Percentiles rank a stretch among this genome's conserved stretches.
phyloP scores from a whole-genome alignment of 2,888 invertebrate species.

The Ornithoptera alexandrae region DNA sequence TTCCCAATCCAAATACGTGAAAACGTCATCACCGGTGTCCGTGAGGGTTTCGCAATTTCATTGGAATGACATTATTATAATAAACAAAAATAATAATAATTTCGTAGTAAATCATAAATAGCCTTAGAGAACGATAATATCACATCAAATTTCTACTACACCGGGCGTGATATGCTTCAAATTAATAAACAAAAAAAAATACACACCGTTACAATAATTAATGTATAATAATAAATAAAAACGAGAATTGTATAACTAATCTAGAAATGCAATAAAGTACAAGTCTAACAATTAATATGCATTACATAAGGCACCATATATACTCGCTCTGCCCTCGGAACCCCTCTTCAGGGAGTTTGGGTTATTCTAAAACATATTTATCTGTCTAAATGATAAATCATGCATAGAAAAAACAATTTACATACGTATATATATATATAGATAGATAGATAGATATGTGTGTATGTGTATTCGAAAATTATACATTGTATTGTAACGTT shows the following conservation, averaged over 20 bases:
- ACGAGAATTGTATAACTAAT: constrained; percentile 70
- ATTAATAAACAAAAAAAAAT: constrained; percentile 64
- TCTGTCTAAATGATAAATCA: constrained; percentile 66
- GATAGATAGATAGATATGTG: no score
- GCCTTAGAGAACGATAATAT: constrained; percentile 74
- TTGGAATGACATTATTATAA: constrained; percentile 59
- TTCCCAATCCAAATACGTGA: constrained; percentile 41
- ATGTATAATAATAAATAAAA: constrained; percentile 76
- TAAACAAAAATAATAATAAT: constrained; percentile 47
- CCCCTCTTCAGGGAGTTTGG: constrained; percentile 37
- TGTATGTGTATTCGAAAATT: constrained; percentile 43
- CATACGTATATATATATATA: no score
- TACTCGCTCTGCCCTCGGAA: constrained; percentile 46
- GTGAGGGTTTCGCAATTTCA: constrained; percentile 37
- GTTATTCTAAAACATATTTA: constrained; percentile 70
- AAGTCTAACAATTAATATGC: constrained; percentile 68
- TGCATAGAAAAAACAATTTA: constrained; percentile 54
- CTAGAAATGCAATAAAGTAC: constrained; percentile 76
- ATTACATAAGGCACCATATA: constrained; percentile 69
- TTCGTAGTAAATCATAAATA: constrained; percentile 53
- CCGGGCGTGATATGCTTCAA: constrained; percentile 60
- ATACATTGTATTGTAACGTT: constrained; percentile 55
- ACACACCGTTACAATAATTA: constrained; percentile 66
- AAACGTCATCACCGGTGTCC: constrained; percentile 32
- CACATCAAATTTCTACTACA: constrained; percentile 76